Percentiles rank a stretch among this genome's conserved stretches.
Evolutionary conservation across 2,888 invertebrate genomes (phyloP).

Genomic region (Gandaritis pyraliata): DNA sequence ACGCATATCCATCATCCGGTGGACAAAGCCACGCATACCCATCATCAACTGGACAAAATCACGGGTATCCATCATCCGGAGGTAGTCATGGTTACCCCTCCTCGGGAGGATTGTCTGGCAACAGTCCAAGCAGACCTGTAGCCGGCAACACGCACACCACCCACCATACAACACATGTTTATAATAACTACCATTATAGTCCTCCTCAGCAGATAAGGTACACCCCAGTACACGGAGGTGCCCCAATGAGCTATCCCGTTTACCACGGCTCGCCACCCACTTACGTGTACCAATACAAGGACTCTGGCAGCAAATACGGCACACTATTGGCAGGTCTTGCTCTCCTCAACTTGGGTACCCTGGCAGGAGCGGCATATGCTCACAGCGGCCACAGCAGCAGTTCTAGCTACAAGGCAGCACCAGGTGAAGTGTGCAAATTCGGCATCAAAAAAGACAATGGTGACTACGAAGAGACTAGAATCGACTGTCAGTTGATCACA

Average conservation of each 20-base stretch:
- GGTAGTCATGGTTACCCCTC: constrained; percentile 44
- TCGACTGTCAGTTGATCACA: constrained; percentile 72
- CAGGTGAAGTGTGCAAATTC: constrained; percentile 74
- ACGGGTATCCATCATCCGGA: constrained; percentile 46
- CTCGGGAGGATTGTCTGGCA: constrained; percentile 41
- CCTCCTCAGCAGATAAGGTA: constrained; percentile 73
- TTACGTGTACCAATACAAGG: constrained; percentile 72
- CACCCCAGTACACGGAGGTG: constrained; percentile 59
- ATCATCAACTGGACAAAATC: constrained; percentile 36
- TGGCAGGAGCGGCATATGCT: constrained; percentile 60
- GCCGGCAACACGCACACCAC: constrained; percentile 40
- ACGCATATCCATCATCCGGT: constrained; percentile 47
- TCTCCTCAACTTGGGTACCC: constrained; percentile 70
- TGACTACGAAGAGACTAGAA: constrained; percentile 74
- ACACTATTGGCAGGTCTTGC: constrained; percentile 72
- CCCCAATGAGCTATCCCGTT: constrained; percentile 65
- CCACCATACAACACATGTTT: constrained; percentile 58
- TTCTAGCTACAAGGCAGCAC: constrained; percentile 57
- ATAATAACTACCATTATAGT: constrained; percentile 69
- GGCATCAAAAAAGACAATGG: constrained; percentile 72
- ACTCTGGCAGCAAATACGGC: constrained; percentile 76
- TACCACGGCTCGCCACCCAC: constrained; percentile 70
- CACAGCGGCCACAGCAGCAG: constrained; percentile 46
- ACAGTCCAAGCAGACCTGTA: constrained; percentile 36
- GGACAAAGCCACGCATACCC: constrained; percentile 38